Base-by-base conservation (phyloP, 2,113 vertebrate genomes). In the Tupaia tana region DNA sequence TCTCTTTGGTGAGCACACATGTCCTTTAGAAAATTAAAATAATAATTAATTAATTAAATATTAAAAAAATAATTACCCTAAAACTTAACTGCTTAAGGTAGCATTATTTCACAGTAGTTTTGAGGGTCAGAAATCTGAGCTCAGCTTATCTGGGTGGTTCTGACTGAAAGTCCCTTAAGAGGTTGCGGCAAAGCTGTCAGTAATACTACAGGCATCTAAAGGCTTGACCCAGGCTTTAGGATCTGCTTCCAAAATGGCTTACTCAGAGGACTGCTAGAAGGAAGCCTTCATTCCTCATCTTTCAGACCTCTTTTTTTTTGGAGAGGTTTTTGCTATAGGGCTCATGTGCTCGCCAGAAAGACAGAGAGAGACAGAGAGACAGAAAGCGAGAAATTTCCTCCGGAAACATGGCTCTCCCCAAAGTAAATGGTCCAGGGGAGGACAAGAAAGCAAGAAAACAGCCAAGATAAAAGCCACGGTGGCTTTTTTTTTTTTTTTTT, bases 131-230 rank as follows among this genome's bases (percentile, higher is more conserved):
- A 56, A 90, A 67, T 90, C 43, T 64, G 31, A 18, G 29, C 84
- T 22, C 90, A 83, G 66, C 24, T 91, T 93, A 34, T 78, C 52
- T 82, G 56, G 18, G 25, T 93, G 43, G 56, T 87, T 89, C 66
- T 96, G 79, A 31, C 82, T 90, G 80, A 54, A 1, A 19, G 24
- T 91, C 78, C 86, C 56, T 89, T 63, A 91, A 56, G 56, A 94
- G 43, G 24, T 71, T 92, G 15, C 24, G 25, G 4, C 82, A 15
- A 54, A 74, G 22, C 77, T 92, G 3, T 90, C 85, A 20, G n/a
- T 89, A 29, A 52, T 34, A 16, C 64, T 85, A 0, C 20, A 22
- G n/a, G 79, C 75, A n/a, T 92, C 69, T 54, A 14, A 88, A 93
- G 77, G 24, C 67, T 61, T 81, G 90, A 58, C 16, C 34, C 71